Evolutionary conservation across 2,797 vertebrate genomes (phyloP), one percentile per base, ranked within the genome.

Genomic region (Gallinago nigripennis): DNA sequence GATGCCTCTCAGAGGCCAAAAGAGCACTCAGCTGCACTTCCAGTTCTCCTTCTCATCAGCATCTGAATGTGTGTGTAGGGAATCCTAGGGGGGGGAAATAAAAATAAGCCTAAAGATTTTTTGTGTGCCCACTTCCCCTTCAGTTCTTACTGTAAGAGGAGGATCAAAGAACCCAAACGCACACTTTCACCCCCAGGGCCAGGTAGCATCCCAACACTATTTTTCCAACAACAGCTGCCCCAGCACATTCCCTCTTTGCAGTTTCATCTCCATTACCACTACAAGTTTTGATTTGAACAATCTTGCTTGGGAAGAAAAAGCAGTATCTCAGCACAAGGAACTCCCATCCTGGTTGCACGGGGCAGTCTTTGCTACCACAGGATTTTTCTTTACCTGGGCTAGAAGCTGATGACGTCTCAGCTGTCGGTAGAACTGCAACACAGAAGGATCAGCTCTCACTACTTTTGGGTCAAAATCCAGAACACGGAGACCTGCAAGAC

Each of bases 401-500:
- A 98, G 97, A 35, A 98, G 96, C 66, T 97, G 96, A 57, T 99
- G 98, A 76, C 66, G 98, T 94, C 93, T 98, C 94, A 99, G 97
- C 58, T 97, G 98, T 66, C 96, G 98, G 46, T 99, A 99, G 97
- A 99, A 99, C 10, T 97, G 90, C 21, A 99, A 97, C 68, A 99
- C 99, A 2, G 98, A 98, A 23, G 98, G 97, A 95, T 99, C 98
- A 28, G 99, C 99, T 86, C 97, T 98, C 82, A 99, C 99, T 63
- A 98, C 99, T 5, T 78, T 97, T 0, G 99, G 98, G 95, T 99
- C 98, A 91, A 99, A 99, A 94, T 99, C 99, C 98, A 99, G 98
- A 65, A 99, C 99, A 28, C 99, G 98, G 20, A 99, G 98, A 12
- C 99, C 99, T 72, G 98, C 97, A 21, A 99, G 97, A 88, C 98